These are phyloP conservation scores for Emydocephalus ijimae DNA, from an alignment of 2,113 vertebrate genomes.

Conservation along the genomic window DNA sequence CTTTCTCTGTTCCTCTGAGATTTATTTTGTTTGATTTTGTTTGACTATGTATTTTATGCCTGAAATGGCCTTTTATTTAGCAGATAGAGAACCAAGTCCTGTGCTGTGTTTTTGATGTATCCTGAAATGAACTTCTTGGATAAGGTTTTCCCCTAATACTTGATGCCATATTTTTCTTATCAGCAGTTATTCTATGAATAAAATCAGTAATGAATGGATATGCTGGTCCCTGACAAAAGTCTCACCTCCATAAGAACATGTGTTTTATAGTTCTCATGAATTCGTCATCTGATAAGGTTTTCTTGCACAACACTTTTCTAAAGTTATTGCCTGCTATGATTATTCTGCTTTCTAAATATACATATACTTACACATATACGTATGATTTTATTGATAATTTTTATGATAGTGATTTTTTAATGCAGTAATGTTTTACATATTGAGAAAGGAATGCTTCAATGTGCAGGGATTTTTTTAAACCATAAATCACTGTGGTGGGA, in stretches of 20 bases:
- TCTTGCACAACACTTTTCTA: not conserved
- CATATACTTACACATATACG: not conserved
- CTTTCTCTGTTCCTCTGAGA: not conserved
- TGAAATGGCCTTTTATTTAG: no score
- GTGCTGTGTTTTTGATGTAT: not conserved
- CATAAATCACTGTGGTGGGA: not conserved
- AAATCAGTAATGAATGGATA: not conserved
- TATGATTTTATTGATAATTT: not conserved
- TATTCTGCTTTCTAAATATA: not conserved
- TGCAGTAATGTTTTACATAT: not conserved
- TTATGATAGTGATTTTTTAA: not conserved
- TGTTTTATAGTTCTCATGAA: not conserved
- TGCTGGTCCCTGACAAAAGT: not conserved
- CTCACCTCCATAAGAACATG: not conserved
- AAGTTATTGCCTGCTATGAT: not conserved
- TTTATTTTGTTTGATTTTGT: not conserved
- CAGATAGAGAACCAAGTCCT: no score
- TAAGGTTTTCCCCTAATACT: not conserved
- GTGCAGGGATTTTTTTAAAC: not conserved
- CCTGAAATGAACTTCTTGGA: not conserved
- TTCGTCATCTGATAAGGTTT: not conserved
- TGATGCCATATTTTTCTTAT: not conserved
- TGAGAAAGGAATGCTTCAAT: not conserved
- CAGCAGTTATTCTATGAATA: not conserved
- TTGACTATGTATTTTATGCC: no score